Base-by-base conservation (phyloP, 2,113 vertebrate genomes). In the Haliaeetus leucogaster region DNA sequence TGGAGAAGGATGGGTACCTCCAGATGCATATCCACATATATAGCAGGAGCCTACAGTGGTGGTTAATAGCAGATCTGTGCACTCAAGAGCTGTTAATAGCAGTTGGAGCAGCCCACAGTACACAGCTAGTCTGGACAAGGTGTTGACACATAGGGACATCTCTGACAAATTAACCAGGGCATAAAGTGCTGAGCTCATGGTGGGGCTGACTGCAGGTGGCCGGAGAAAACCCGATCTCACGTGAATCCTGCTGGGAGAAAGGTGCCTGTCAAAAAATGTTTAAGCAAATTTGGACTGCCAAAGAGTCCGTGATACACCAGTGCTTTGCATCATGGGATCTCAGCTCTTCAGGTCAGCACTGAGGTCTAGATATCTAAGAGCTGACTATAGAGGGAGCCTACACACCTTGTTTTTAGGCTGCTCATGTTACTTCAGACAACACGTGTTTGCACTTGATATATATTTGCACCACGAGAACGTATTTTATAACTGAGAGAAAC, bases 341-440 rank as follows among this genome's bases (percentile, higher is more conserved):
- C 71, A 58, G 42, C 63, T 72, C 43, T 68, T 53, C 42, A 20
- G 13, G 22, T 58, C 58, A 42, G 36, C 36, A 3, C 48, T 19
- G 40, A 66, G 61, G 21, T 23, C 36, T 40, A 6, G 15, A 19
- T 36, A 29, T 36, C 66, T 29, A 52, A 79, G 27, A 87, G 16
- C 43, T 82, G 93, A 53, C 96, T 77, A 53, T 21, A 96, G 96
- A 77, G 93, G 96, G 96, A 96, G 90, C 92, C 85, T 82, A 16
- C 29, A 70, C 22, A 77, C 78, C 40, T 88, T 58, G 53, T 2
- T 58, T 82, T 88, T 7, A 56, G 34, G 8, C 48, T 68, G 40
- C 67, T 86, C 7, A 23, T 79, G 25, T 61, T 58, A 55, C n/a
- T 76, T 70, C 62, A 88, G 61, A 65, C 13, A 71, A n/a, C 71